Conservation (phyloP, 2,113 vertebrate genomes). For the Mellivora capensis region DNA sequence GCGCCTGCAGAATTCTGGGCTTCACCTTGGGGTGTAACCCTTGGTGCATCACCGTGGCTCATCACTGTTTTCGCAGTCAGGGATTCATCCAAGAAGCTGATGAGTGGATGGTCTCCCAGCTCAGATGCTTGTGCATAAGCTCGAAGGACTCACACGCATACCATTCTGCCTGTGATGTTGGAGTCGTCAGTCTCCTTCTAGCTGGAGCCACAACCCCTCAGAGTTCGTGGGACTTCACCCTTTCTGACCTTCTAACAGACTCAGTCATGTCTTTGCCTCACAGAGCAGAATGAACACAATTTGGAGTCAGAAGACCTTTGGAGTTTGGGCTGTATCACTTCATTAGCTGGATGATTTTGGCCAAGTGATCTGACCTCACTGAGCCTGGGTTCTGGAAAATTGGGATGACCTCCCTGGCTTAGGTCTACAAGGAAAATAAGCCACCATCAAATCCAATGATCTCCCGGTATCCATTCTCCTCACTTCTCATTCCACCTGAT, state of each 20-base stretch:
- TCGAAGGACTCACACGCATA: not conserved
- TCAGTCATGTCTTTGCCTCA: not conserved
- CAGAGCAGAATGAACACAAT: not conserved
- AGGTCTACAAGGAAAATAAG: not conserved
- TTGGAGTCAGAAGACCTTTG: not conserved
- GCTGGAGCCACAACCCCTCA: not conserved
- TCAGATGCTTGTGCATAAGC: not conserved
- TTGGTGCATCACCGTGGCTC: fast-evolving
- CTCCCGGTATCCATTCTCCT: not conserved
- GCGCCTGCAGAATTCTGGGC: not conserved
- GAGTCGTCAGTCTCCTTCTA: not conserved
- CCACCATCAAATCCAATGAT: not conserved
- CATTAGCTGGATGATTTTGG: not conserved
- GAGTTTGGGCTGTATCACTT: not conserved
- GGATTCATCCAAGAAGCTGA: not conserved
- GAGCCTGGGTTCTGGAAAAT: not conserved
- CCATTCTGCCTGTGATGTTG: not conserved
- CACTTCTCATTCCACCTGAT: no score
- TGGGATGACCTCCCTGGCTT: not conserved
- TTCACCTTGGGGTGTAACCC: not conserved
- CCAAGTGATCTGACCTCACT: not conserved
- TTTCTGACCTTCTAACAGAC: not conserved
- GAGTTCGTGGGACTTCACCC: not conserved
- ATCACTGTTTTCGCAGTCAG: not conserved
- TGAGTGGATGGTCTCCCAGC: not conserved